Evolutionary conservation across 2,888 invertebrate species (phyloP).

Genomic region (Sminthurides aquaticus): DNA sequence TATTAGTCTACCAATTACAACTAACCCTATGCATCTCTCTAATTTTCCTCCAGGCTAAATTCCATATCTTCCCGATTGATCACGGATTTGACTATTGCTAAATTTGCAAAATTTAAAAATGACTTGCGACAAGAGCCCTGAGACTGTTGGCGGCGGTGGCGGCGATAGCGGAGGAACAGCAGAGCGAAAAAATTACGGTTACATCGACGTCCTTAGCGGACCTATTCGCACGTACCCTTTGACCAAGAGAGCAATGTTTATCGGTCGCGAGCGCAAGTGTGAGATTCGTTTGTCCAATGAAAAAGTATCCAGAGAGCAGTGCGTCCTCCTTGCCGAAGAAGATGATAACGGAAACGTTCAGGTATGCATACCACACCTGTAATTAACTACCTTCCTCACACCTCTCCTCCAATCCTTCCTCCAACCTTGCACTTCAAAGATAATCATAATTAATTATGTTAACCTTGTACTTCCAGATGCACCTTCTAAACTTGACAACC

Average conservation of each 20-base stretch:
- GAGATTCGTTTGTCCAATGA: background rate
- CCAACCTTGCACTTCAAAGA: too few relatives aligned
- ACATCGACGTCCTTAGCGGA: background rate
- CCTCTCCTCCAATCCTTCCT: too few relatives aligned
- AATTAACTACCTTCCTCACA: too few relatives aligned
- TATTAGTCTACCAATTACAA: too few relatives aligned
- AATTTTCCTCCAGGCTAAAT: background rate
- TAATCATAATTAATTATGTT: too few relatives aligned
- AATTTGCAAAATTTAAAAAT: background rate
- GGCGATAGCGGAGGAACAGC: background rate
- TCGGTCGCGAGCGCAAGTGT: background rate
- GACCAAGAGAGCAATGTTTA: background rate
- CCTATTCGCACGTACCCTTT: background rate
- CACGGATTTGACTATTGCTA: background rate
- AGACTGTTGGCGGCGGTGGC: background rate
- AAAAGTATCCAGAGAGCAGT: background rate
- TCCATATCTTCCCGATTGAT: background rate
- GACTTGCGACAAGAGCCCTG: background rate
- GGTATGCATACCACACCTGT: too few relatives aligned
- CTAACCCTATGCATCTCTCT: too few relatives aligned
- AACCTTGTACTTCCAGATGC: background rate
- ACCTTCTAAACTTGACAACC: background rate
- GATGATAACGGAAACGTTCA: background rate
- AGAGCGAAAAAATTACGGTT: background rate
- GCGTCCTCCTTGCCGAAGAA: background rate